phyloP scores from a whole-genome alignment of 2,113 vertebrate genomes.

The Pipa parva region DNA sequence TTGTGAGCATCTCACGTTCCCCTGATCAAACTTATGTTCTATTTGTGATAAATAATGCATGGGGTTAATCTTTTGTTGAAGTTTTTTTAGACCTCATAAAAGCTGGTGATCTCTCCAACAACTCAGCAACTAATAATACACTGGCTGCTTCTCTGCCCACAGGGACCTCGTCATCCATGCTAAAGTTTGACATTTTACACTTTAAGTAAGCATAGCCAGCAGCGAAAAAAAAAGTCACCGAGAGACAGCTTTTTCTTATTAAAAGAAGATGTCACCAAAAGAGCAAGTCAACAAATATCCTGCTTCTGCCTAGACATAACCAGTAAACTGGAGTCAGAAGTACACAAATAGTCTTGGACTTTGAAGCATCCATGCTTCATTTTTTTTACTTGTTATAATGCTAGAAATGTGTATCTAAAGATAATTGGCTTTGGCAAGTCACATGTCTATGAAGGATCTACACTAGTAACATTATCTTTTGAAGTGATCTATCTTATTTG shows the following conservation, averaged over 20 bases:
- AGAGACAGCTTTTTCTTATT: constrained; percentile 67
- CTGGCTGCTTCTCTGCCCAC: constrained; percentile 54
- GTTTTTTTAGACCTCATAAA: constrained; percentile 32
- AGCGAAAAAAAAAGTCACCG: constrained; percentile 56
- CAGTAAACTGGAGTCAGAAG: constrained; percentile 5
- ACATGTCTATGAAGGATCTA: background rate
- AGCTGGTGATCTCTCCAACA: constrained; percentile 34
- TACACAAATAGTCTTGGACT: background rate
- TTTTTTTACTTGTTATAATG: background rate
- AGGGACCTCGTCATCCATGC: constrained; percentile 66
- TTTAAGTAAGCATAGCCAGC: constrained; percentile 66
- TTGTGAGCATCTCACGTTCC: background rate
- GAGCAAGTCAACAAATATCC: constrained; percentile 66
- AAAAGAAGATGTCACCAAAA: constrained; percentile 68
- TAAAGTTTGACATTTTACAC: constrained; percentile 72
- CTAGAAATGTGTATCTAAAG: background rate
- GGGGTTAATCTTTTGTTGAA: background rate
- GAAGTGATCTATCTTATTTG: too few species aligned
- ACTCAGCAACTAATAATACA: constrained; percentile 57
- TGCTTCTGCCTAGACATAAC: constrained; percentile 54
- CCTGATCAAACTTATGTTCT: background rate
- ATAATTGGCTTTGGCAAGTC: background rate
- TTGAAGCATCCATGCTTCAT: background rate
- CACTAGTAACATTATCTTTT: background rate
- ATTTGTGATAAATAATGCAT: constrained; percentile 11